These are phyloP conservation scores for Flabesymbios commensalis DNA, from an alignment of 2,888 invertebrate species.

Conservation along the genomic window DNA sequence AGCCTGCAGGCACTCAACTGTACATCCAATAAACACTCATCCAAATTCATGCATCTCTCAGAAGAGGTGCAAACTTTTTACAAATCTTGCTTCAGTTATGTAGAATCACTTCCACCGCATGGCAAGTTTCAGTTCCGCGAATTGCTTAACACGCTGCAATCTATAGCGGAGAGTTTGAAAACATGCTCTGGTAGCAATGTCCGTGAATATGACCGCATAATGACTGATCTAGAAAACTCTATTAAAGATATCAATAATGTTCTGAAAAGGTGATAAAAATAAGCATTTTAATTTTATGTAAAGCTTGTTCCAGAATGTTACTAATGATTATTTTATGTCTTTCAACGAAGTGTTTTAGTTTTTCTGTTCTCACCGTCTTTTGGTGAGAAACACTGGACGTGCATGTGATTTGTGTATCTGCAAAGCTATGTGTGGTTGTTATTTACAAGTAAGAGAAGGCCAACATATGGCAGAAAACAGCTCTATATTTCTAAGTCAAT, in stretches of 20 bases:
- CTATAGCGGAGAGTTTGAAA: slow-evolving; percentile 39
- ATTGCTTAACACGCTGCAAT: slow-evolving; percentile 48
- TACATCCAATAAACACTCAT: slow-evolving; percentile 51
- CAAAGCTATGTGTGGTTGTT: no score
- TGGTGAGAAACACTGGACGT: no score
- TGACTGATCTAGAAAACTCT: background rate
- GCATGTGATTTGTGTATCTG: no score
- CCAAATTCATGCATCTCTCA: slow-evolving; percentile 78
- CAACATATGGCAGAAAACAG: no score
- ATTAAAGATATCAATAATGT: background rate
- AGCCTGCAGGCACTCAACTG: slow-evolving; percentile 47
- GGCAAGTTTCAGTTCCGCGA: slow-evolving; percentile 83
- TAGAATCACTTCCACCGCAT: slow-evolving; percentile 82
- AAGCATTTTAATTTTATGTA: no score
- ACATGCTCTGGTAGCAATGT: slow-evolving; percentile 45
- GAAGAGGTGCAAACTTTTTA: slow-evolving; percentile 81
- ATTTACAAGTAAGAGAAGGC: no score
- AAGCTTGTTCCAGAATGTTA: no score
- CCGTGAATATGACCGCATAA: background rate
- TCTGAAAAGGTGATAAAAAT: no score
- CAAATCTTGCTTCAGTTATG: slow-evolving; percentile 74
- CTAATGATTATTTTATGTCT: no score
- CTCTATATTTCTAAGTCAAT: no score
- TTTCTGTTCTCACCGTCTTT: no score
- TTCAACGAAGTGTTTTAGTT: no score